Conservation (phyloP, 2,113 vertebrate genomes). For the Columba janthina region DNA sequence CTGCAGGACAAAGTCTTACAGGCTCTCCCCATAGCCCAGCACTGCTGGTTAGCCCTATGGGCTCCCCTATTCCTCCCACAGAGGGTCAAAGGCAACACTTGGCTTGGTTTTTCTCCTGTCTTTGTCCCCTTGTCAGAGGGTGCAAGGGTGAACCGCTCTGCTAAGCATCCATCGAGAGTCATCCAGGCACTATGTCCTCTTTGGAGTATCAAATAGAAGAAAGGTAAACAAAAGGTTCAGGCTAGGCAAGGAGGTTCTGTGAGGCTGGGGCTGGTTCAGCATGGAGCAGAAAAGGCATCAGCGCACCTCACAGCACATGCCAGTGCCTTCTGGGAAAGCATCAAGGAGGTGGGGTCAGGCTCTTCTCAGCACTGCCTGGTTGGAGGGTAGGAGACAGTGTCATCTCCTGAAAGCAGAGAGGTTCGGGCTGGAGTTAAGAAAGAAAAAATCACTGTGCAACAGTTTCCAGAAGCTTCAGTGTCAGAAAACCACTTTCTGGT, state of each 20-base stretch:
- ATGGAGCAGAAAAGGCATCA: not conserved
- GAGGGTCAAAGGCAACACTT: no score
- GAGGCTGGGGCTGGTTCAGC: not conserved
- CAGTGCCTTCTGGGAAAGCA: not conserved
- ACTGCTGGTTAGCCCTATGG: no score
- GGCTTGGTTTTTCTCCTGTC: not conserved
- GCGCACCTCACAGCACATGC: not conserved
- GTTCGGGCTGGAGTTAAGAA: no score
- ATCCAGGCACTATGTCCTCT: no score
- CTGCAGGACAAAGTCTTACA: no score
- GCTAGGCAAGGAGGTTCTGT: no score
- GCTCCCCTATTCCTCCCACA: not conserved
- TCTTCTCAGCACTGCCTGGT: not conserved
- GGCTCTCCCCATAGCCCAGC: no score
- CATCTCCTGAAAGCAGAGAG: no score
- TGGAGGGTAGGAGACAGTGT: no score
- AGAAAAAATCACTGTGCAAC: not conserved
- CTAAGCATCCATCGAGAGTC: not conserved
- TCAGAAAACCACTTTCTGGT: no score
- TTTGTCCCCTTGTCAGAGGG: not conserved
- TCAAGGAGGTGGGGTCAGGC: not conserved
- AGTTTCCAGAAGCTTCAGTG: no score
- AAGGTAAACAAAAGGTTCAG: not conserved
- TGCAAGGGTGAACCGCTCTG: not conserved
- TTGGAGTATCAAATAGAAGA: not conserved